These are phyloP conservation scores for Nowickia ferox DNA, from an alignment of 2,888 invertebrate genomes.

Conservation along the genomic window DNA sequence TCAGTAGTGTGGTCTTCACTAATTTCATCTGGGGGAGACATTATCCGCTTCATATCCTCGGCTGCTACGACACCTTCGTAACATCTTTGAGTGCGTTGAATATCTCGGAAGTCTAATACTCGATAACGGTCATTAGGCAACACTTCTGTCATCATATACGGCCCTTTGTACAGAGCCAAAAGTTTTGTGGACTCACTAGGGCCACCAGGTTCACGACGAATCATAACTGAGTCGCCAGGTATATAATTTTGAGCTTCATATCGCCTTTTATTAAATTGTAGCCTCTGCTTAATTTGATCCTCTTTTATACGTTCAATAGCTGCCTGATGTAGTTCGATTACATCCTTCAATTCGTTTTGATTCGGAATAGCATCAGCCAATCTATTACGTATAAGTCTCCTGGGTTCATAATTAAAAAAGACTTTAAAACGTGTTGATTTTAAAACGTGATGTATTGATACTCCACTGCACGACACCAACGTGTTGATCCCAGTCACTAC, in stretches of 20 bases:
- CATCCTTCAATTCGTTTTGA: neutral
- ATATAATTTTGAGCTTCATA: neutral
- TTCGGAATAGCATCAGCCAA: neutral
- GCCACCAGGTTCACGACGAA: no score
- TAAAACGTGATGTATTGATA: neutral
- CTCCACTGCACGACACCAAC: constrained; percentile 2
- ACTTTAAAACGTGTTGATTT: neutral
- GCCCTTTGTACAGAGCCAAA: neutral
- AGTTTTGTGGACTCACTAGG: neutral
- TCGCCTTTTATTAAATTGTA: neutral
- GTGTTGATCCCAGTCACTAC: constrained; percentile 10
- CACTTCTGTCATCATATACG: neutral
- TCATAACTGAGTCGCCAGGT: no score
- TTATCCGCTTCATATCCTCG: constrained; percentile 23
- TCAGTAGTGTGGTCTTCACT: neutral
- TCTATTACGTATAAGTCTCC: neutral
- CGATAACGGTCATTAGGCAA: constrained; percentile 36
- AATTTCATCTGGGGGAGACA: constrained; percentile 1
- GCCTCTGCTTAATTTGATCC: neutral
- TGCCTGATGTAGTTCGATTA: neutral
- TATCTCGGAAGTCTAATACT: constrained; percentile 18
- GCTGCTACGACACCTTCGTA: constrained; percentile 38
- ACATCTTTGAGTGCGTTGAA: constrained; percentile 17
- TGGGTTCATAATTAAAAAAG: neutral
- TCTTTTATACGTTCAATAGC: neutral